A percentile compares a stretch with the other conserved stretches of the same genome.
These are phyloP conservation scores for Gymnodraco acuticeps DNA, from an alignment of 2,797 vertebrate genomes.

Conservation along the genomic window DNA sequence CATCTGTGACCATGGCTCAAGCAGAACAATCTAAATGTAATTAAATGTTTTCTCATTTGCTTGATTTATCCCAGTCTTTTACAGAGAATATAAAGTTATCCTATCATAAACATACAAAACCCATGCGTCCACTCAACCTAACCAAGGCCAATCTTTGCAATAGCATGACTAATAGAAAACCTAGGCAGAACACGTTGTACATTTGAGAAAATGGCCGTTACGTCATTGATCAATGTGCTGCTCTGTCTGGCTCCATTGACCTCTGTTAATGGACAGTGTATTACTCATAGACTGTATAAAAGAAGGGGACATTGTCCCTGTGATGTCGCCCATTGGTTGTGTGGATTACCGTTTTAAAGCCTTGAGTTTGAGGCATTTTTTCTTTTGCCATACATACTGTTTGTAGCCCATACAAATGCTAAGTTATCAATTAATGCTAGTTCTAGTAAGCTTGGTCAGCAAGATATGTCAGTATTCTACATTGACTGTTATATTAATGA, in stretches of 20 bases:
- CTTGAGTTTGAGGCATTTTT: no score
- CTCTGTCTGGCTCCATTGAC: constrained; percentile 25
- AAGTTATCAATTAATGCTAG: no score
- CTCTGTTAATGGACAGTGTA: constrained; percentile 35
- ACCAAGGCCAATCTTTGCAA: not conserved
- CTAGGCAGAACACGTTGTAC: constrained; percentile 14
- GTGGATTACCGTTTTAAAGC: no score
- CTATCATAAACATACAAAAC: not conserved
- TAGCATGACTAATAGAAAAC: constrained; percentile 2
- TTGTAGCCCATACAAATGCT: no score
- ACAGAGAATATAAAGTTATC: not conserved
- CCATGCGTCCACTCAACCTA: not conserved
- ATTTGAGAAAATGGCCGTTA: constrained; percentile 29
- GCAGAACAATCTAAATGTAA: not conserved
- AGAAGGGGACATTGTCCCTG: no score
- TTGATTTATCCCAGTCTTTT: not conserved
- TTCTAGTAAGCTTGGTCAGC: no score
- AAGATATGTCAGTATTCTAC: no score
- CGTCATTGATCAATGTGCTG: constrained; percentile 34
- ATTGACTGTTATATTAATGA: no score
- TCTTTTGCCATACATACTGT: no score
- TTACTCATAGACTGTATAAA: not conserved
- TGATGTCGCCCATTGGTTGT: no score
- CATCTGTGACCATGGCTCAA: not conserved
- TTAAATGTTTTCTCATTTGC: not conserved